Evolutionary conservation across 2,888 invertebrate species (phyloP).

Genomic region (Diploptera punctata): DNA sequence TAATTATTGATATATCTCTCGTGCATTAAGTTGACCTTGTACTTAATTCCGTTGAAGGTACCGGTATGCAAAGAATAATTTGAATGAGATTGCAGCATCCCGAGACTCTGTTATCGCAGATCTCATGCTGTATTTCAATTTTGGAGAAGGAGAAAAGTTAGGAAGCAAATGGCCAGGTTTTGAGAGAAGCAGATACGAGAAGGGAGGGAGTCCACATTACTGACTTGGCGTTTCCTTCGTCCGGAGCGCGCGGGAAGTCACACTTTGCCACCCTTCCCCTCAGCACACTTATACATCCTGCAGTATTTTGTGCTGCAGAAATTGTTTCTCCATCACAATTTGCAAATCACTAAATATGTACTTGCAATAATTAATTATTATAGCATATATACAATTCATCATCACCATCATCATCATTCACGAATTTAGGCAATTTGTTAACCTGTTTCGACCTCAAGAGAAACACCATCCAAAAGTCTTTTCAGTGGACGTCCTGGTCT

Average conservation of each 20-base stretch:
- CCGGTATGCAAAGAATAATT: constrained; percentile 9
- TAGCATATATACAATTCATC: too few relatives aligned
- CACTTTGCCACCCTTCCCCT: constrained; percentile 29
- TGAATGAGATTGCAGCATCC: neutral
- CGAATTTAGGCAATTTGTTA: too few relatives aligned
- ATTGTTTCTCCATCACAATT: too few relatives aligned
- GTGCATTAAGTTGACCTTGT: too few relatives aligned
- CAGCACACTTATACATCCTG: neutral
- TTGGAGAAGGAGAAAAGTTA: constrained; percentile 3
- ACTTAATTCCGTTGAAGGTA: neutral
- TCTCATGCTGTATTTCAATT: neutral
- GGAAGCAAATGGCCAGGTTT: constrained; percentile 30
- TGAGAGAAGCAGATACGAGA: constrained; percentile 24
- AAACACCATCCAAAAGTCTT: too few relatives aligned
- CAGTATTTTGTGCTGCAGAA: neutral
- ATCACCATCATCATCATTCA: too few relatives aligned
- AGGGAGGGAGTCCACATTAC: constrained; percentile 17
- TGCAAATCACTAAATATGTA: too few relatives aligned
- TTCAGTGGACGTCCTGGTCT: too few relatives aligned
- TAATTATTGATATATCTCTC: too few relatives aligned
- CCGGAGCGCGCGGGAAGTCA: constrained; percentile 25
- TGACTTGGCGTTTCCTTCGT: constrained; percentile 34
- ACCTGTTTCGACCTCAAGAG: too few relatives aligned
- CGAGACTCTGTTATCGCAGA: neutral
- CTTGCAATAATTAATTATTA: too few relatives aligned